phyloP scores from a whole-genome alignment of 2,113 vertebrate genomes.

The Delphinus delphis region DNA sequence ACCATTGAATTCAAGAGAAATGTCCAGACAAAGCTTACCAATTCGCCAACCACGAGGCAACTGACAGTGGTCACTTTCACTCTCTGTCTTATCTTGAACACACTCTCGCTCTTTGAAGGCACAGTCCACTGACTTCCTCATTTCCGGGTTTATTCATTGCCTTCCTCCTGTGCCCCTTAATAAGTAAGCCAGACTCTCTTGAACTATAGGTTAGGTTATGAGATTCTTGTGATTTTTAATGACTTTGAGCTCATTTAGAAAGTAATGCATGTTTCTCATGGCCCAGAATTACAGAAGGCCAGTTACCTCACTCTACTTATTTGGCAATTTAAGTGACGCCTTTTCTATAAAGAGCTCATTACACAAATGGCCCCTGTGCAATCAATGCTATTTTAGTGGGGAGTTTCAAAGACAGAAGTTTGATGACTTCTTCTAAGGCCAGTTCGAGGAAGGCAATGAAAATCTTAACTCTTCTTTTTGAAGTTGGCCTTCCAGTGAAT shows the following conservation, averaged over 20 bases:
- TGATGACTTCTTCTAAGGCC: conserved; percentile 54
- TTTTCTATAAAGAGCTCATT: conserved; percentile 49
- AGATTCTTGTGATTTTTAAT: conserved; percentile 50
- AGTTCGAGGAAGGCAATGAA: conserved; percentile 52
- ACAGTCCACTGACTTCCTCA: conserved; percentile 2
- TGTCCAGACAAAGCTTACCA: neutral
- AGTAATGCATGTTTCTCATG: neutral
- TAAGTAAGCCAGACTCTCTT: conserved; percentile 28
- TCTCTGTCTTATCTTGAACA: conserved; percentile 5
- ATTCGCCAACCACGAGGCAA: neutral
- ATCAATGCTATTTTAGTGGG: neutral
- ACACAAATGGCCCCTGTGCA: neutral
- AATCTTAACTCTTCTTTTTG: neutral
- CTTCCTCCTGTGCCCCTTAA: neutral
- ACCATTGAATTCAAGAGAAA: neutral
- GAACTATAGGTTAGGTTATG: conserved; percentile 34
- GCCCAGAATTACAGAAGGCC: neutral
- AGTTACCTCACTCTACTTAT: conserved; percentile 34
- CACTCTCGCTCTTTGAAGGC: neutral
- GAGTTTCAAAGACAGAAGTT: conserved; percentile 25
- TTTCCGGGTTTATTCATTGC: conserved; percentile 35
- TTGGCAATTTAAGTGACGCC: conserved; percentile 31
- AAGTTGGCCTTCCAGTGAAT: neutral
- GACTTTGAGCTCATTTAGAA: conserved; percentile 52
- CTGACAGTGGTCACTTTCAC: neutral